phyloP scores from a whole-genome alignment of 1,140 invertebrate genomes.

The Cryptotermes secundus region DNA sequence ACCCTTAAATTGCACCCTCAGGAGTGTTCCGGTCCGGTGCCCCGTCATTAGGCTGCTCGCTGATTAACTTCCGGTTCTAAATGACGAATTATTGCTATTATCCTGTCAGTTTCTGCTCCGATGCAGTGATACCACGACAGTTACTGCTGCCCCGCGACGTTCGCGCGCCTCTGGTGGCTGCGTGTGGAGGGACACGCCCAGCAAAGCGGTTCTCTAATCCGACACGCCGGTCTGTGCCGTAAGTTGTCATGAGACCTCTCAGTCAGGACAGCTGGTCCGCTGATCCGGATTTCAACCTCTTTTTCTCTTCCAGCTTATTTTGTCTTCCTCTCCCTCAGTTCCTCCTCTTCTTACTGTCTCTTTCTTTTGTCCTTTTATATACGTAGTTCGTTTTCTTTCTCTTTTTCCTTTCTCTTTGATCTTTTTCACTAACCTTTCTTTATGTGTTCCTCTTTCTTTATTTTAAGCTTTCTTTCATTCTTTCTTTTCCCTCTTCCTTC shows the following conservation, averaged over 20 bases:
- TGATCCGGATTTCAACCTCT: too few species aligned
- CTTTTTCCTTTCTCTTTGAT: neutral
- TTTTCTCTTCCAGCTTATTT: neutral
- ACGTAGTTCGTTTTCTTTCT: too few species aligned
- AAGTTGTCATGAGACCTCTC: too few species aligned
- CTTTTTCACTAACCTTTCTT: too few species aligned
- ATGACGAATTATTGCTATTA: constrained; percentile 1
- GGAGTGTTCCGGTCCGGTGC: neutral
- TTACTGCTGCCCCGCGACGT: neutral
- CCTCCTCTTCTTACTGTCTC: neutral
- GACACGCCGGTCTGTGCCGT: too few species aligned
- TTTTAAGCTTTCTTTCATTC: too few species aligned
- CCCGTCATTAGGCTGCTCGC: neutral
- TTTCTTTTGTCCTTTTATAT: neutral
- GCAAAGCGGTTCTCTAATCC: too few species aligned
- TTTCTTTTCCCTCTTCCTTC: neutral
- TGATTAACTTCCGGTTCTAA: constrained; percentile 5
- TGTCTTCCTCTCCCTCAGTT: neutral
- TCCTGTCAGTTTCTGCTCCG: neutral
- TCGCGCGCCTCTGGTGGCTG: too few species aligned
- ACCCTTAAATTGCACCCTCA: neutral
- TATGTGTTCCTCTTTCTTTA: neutral
- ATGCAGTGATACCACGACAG: neutral
- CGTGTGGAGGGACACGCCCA: too few species aligned
- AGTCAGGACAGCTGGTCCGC: too few species aligned